Evolutionary conservation across 1,140 invertebrate species (phyloP).

Genomic region (Ditylenchus dipsaci): DNA sequence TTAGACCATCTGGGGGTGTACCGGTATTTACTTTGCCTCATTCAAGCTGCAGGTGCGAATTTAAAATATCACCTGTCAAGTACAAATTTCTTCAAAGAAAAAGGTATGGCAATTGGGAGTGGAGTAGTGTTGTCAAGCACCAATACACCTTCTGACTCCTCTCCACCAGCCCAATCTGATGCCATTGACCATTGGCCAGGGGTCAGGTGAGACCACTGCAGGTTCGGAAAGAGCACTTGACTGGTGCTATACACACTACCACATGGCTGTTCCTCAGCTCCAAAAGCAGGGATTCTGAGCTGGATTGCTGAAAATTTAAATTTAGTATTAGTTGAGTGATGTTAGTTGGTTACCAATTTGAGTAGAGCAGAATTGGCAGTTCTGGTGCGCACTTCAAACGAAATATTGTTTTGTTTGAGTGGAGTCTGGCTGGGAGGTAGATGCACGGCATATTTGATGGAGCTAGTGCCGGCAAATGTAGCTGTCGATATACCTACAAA

Average conservation of each 20-base stretch:
- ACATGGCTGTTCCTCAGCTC: slow-evolving; percentile 17
- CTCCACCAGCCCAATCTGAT: slow-evolving; percentile 17
- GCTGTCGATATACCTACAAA: not conserved
- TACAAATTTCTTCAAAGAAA: slow-evolving; percentile 36
- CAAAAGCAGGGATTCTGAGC: slow-evolving; percentile 21
- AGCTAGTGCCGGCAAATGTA: slow-evolving; percentile 47
- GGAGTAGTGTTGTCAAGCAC: slow-evolving; percentile 14
- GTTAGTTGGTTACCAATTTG: slow-evolving; percentile 31
- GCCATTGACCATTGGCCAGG: slow-evolving; percentile 42
- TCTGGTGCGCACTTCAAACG: slow-evolving; percentile 49
- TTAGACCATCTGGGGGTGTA: too few relatives aligned
- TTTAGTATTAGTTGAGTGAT: slow-evolving; percentile 10
- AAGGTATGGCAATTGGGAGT: slow-evolving; percentile 11
- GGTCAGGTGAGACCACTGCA: slow-evolving; percentile 23
- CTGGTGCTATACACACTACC: slow-evolving; percentile 27
- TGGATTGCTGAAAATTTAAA: slow-evolving; percentile 29
- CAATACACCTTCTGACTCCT: not conserved
- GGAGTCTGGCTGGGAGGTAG: not conserved
- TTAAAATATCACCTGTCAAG: slow-evolving; percentile 1
- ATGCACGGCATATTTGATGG: slow-evolving; percentile 28
- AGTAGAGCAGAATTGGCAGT: slow-evolving; percentile 47
- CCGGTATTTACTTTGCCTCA: too few relatives aligned
- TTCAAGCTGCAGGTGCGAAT: too few relatives aligned
- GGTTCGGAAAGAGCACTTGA: slow-evolving; percentile 5
- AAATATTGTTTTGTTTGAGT: slow-evolving; percentile 31